Conservation (phyloP, 2,888 invertebrate species). For the Epirrhoe alternata region DNA sequence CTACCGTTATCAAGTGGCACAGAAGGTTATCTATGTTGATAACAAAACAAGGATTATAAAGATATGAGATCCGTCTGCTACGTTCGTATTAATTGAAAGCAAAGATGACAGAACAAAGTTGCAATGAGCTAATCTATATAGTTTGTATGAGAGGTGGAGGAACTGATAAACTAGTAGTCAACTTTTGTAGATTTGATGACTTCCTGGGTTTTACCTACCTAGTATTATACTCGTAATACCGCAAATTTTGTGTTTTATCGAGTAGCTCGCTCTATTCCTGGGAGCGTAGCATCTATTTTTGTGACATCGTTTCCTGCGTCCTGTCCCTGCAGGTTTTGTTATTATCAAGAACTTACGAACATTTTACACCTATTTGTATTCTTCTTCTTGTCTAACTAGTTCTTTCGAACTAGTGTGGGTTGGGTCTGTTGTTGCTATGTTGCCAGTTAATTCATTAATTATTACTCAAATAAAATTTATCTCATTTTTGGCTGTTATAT, state of each 20-base stretch:
- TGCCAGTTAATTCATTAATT: no score
- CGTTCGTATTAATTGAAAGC: neutral
- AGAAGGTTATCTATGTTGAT: slow-evolving; percentile 30
- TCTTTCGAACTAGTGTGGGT: no score
- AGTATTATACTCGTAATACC: neutral
- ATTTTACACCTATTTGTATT: neutral
- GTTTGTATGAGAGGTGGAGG: neutral
- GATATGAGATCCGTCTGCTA: neutral
- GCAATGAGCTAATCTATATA: neutral
- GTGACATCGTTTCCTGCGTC: neutral
- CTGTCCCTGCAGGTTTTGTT: neutral
- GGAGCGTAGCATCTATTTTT: neutral
- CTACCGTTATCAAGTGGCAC: slow-evolving; percentile 10
- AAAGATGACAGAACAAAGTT: neutral
- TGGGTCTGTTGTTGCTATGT: no score
- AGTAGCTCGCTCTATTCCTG: neutral
- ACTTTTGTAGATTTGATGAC: no score
- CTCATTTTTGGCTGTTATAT: no score
- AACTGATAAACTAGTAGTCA: neutral
- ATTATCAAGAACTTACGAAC: neutral
- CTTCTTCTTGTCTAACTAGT: no score
- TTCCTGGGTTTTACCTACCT: neutral
- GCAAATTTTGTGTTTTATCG: neutral
- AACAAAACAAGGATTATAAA: slow-evolving; percentile 28
- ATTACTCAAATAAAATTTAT: no score